These are phyloP conservation scores for Drosophila eohydei DNA, from an alignment of 2,888 invertebrate genomes.

Conservation along the genomic window DNA sequence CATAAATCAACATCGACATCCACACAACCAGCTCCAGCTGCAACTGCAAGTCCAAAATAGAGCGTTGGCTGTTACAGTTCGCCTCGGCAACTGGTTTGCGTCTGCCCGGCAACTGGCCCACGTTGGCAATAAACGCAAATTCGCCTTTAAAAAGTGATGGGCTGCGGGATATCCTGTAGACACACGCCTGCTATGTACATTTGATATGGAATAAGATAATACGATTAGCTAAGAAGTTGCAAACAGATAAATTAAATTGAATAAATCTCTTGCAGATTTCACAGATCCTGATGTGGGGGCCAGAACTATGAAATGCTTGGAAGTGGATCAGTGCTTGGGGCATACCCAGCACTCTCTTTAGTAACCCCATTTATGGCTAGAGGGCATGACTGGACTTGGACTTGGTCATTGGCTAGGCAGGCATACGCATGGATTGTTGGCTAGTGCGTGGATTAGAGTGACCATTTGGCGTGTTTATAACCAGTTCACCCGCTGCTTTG, in stretches of 20 bases:
- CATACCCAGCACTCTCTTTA: neutral
- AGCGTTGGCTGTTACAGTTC: constrained; percentile 35
- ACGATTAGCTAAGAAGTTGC: too few relatives aligned
- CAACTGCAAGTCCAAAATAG: constrained; percentile 26
- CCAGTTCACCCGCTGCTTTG: constrained; percentile 52
- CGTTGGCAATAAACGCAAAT: constrained; percentile 25
- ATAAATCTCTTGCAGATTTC: neutral
- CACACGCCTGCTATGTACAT: too few relatives aligned
- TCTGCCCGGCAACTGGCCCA: constrained; percentile 37
- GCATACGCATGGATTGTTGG: constrained; percentile 3
- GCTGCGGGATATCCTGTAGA: constrained; percentile 10
- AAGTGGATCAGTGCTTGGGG: neutral
- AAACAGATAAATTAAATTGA: neutral
- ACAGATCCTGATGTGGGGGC: too few relatives aligned
- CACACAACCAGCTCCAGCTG: neutral
- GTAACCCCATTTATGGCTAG: neutral
- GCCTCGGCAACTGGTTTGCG: constrained; percentile 39
- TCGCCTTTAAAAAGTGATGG: constrained; percentile 38
- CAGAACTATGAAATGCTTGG: too few relatives aligned
- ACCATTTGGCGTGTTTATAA: constrained; percentile 40
- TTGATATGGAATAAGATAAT: too few relatives aligned
- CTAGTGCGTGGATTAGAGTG: constrained; percentile 50
- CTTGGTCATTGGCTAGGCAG: constrained; percentile 33
- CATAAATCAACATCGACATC: constrained; percentile 37
- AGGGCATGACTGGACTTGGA: constrained; percentile 31